Percentiles rank a stretch among this genome's conserved stretches.
Conservation (phyloP, 2,113 vertebrate genomes). For the Peromyscus californicus region DNA sequence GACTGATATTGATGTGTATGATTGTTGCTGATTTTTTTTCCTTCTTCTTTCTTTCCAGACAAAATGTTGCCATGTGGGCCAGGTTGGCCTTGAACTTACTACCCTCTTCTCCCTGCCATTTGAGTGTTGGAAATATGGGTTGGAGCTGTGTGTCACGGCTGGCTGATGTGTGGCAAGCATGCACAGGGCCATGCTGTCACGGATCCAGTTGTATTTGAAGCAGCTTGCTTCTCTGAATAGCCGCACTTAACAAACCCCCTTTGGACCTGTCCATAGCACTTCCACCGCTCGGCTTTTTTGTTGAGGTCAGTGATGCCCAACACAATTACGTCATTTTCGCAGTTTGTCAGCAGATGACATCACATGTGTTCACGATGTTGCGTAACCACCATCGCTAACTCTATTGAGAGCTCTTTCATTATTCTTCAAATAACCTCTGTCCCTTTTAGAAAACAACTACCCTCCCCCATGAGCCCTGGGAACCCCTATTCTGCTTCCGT, state of each 20-base stretch:
- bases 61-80: neutral
- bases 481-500: neutral
- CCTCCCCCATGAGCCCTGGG: accelerated
- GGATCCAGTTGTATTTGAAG: neutral
- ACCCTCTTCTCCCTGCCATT: neutral
- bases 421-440: neutral
- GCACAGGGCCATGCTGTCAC: neutral
- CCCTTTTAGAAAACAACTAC: neutral
- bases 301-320: neutral
- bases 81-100: too few relatives aligned
- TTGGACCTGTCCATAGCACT: accelerated
- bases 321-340: neutral
- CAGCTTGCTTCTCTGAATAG: neutral
- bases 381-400: neutral
- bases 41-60: neutral
- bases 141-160: accelerated
- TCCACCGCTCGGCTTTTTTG: neutral
- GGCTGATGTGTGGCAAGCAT: neutral
- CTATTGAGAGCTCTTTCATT: neutral
- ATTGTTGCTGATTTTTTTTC: neutral
- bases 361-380: neutral
- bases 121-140: neutral
- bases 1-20: neutral
- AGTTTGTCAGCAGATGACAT: neutral
- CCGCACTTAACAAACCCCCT: neutral